Conservation (phyloP, 2,113 vertebrate species). For the Campylomormyrus tamandua region DNA sequence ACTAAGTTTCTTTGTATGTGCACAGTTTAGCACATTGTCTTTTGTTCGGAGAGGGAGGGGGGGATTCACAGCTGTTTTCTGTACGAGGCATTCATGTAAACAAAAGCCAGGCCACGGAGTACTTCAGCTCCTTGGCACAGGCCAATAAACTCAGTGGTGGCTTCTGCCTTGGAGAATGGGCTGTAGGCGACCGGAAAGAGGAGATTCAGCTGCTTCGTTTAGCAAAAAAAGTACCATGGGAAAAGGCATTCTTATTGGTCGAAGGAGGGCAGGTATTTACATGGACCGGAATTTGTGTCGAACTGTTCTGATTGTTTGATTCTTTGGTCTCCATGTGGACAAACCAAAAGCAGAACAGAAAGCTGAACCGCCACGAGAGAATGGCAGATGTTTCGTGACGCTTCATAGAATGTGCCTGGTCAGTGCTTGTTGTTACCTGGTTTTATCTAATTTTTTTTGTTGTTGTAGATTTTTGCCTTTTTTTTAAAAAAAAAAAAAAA, state of each 20-base stretch:
- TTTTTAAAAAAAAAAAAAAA: constrained; percentile 16
- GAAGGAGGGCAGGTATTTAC: background rate
- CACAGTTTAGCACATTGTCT: background rate
- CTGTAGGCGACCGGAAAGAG: background rate
- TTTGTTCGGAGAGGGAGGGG: background rate
- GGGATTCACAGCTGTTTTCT: background rate
- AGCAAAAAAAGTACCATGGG: background rate
- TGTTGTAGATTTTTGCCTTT: constrained; percentile 39
- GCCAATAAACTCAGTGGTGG: background rate
- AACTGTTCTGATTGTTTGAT: background rate
- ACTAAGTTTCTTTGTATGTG: constrained; percentile 6
- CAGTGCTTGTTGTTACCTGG: background rate
- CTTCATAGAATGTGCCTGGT: background rate
- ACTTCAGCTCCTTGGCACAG: background rate
- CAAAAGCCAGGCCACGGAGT: background rate
- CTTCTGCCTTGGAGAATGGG: background rate
- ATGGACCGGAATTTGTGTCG: background rate
- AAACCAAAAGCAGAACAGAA: background rate
- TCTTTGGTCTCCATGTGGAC: background rate
- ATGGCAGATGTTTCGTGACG: background rate
- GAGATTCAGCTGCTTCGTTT: background rate
- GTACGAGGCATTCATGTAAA: background rate
- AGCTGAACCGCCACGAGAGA: background rate
- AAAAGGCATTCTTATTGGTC: background rate
- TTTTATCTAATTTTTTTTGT: background rate